phyloP scores from a whole-genome alignment of 2,113 vertebrate species.

The Origma solitaria region DNA sequence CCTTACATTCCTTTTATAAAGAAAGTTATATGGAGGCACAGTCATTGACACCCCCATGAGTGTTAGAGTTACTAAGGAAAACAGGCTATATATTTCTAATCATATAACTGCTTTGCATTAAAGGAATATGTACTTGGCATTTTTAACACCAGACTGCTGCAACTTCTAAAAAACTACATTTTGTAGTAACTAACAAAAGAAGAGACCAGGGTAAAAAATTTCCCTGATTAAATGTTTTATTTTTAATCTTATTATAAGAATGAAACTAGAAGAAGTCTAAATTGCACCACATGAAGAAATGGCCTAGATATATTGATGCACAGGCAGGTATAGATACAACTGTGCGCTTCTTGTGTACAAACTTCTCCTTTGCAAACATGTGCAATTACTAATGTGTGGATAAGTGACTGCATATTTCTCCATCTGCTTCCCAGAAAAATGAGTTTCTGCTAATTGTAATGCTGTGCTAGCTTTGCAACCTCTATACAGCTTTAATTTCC shows the following conservation, averaged over 20 bases:
- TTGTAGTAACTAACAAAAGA: neutral
- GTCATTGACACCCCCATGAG: neutral
- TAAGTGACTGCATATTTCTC: neutral
- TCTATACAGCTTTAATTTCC: neutral
- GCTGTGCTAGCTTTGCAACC: neutral
- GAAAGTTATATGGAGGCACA: neutral
- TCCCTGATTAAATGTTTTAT: neutral
- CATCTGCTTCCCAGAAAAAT: neutral
- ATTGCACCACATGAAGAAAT: neutral
- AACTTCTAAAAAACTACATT: neutral
- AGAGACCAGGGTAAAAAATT: neutral
- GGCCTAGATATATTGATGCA: neutral
- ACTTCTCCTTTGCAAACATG: neutral
- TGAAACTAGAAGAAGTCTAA: neutral
- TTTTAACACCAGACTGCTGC: neutral
- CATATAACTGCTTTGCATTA: neutral
- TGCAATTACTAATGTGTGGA: neutral
- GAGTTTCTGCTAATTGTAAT: neutral
- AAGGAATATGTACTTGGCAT: neutral
- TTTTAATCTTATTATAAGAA: neutral
- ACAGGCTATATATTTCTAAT: neutral
- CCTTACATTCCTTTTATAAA: neutral
- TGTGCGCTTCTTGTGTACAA: neutral
- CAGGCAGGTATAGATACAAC: neutral
- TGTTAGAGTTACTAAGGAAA: neutral